Evolutionary conservation across 92 coral and sea anemone genomes (phyloP), one percentile per base, ranked within the genome.

Genomic region (Paragorgia papillata): DNA sequence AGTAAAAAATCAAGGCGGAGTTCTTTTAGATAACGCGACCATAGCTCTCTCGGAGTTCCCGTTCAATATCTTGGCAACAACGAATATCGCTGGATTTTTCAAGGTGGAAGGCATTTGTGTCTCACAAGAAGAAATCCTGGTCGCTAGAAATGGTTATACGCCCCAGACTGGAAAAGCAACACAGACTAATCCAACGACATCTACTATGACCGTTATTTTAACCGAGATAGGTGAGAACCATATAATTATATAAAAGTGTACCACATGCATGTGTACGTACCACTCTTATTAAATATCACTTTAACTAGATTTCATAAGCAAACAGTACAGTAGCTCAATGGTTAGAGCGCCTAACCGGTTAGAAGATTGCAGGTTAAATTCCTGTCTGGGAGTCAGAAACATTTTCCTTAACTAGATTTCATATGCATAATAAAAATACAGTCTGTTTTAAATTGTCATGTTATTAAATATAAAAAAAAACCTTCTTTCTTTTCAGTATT

Each of bases 11-110:
- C n/a, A 19, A 15, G 76, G 57, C 10, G 82, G 66, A 4, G 39
- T 57, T 17, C 76, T 73, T 56, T 64, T 83, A 20, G 51, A 66
- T 14, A 33, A 62, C 44, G 86, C 82, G 2, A 83, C 39, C 17
- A 48, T 83, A 1, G 79, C 86, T 18, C 69, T 83, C 9, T 66
- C 86, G 20, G 82, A 75, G 41, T 62, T 80, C 27, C 86, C 86
- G 0, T 75, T 51, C 57, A 65, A 41, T 10, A 44, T 83, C 41
- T 46, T 83, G 35, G 66, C 75, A 12, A 62, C 41, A 31, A 75
- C 82, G 18, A 57, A 66, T 51, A 64, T 29, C 77, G 71, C 62
- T 54, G 86, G 86, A 30, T 44, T 17, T 69, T 83, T 83, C 41
- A 25, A 14, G n/a, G 82, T 76, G n/a, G 31, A 26, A 21, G 70